A percentile compares a stretch with the other conserved stretches of the same genome.
Conservation (phyloP, 2,888 invertebrate species). For the Mimumesa dahlbomi region DNA sequence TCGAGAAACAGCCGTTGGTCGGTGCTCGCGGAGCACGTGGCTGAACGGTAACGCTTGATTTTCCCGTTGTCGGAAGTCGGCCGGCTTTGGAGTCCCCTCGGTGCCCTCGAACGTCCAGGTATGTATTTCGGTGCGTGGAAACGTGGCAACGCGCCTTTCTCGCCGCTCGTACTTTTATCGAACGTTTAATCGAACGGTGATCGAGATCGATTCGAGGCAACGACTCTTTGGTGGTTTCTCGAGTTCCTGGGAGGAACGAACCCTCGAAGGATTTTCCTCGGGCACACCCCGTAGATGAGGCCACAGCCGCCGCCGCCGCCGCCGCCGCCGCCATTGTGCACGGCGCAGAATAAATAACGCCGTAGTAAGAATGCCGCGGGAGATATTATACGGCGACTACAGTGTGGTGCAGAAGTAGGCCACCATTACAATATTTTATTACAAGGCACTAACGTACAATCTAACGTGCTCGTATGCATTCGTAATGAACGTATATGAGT, state of each 20-base stretch:
- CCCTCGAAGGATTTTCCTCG: neutral
- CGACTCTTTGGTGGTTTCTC: neutral
- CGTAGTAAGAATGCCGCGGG: slow-evolving; percentile 78
- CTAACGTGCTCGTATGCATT: slow-evolving; percentile 80
- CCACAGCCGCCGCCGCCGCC: slow-evolving; percentile 48
- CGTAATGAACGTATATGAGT: slow-evolving; percentile 80
- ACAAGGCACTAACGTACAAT: slow-evolving; percentile 80
- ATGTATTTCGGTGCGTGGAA: too few relatives aligned
- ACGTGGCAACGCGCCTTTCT: slow-evolving; percentile 4
- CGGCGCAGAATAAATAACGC: slow-evolving; percentile 75
- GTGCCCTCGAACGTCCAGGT: too few relatives aligned
- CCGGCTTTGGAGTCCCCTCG: too few relatives aligned
- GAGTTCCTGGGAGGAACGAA: neutral
- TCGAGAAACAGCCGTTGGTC: too few relatives aligned
- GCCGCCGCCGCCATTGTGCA: slow-evolving; percentile 71
- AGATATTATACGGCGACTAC: slow-evolving; percentile 75
- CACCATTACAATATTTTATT: slow-evolving; percentile 74
- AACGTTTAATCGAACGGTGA: neutral
- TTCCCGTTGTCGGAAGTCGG: too few relatives aligned
- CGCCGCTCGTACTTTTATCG: neutral
- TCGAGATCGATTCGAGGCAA: neutral
- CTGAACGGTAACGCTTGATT: too few relatives aligned
- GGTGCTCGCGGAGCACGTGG: too few relatives aligned
- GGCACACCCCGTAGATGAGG: slow-evolving; percentile 54
- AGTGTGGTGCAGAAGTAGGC: slow-evolving; percentile 73